phyloP scores from a whole-genome alignment of 2,113 vertebrate genomes.

The Sinocyclocheilus grahami region DNA sequence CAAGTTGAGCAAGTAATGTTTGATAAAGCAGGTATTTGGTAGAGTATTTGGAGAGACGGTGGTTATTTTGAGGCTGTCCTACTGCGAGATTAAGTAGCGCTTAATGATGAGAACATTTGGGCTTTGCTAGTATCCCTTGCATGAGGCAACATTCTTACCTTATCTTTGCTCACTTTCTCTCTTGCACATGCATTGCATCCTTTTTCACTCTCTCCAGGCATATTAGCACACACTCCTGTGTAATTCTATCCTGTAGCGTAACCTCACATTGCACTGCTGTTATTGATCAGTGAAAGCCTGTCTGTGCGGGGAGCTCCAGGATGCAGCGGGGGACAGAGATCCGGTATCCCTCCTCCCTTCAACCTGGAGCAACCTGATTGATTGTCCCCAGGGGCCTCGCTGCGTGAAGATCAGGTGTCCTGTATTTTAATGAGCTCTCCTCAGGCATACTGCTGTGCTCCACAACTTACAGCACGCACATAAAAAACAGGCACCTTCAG shows the following conservation, averaged over 20 bases:
- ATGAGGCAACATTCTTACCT: background rate
- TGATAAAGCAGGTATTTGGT: background rate
- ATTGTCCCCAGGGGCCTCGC: background rate
- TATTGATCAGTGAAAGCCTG: conserved; percentile 39
- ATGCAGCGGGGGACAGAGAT: conserved; percentile 24
- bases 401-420: conserved; percentile 42
- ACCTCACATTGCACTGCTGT: conserved; percentile 8
- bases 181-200: background rate
- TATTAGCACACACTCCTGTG: background rate
- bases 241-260: conserved; percentile 35
- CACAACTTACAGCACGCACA: background rate
- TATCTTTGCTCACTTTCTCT: background rate
- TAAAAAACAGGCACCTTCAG: background rate
- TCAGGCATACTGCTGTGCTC: background rate
- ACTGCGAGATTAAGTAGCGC: background rate
- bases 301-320: conserved; percentile 23
- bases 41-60: background rate
- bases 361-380: conserved; percentile 25
- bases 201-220: conserved; percentile 19
- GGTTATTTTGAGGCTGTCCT: background rate
- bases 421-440: conserved; percentile 26
- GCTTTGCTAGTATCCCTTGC: background rate
- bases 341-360: conserved; percentile 22
- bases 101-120: conserved; percentile 9
- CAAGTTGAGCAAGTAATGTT: background rate